Percentiles rank a stretch among this genome's conserved stretches.
Conservation (phyloP, 2,888 invertebrate species). For the Machimus atricapillus region DNA sequence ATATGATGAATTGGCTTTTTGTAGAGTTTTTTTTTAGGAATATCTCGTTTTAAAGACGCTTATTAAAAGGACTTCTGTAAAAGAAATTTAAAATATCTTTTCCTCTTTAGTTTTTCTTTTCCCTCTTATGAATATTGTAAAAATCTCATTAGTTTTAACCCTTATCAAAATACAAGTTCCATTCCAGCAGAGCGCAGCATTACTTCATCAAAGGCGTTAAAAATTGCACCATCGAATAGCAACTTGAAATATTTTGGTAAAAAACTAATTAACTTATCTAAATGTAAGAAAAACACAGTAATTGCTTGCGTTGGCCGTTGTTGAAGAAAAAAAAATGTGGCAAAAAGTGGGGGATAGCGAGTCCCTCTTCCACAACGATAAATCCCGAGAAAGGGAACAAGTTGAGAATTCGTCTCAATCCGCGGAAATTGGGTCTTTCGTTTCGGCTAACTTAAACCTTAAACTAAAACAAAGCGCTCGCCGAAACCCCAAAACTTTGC, state of each 20-base stretch:
- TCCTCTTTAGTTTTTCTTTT: background rate
- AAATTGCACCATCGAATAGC: background rate
- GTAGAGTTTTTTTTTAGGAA: no score
- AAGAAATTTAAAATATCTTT: background rate
- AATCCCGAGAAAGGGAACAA: background rate
- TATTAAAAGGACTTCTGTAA: no score
- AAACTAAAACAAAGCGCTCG: constrained; percentile 25
- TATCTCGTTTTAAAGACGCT: background rate
- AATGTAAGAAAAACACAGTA: background rate
- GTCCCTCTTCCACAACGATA: background rate
- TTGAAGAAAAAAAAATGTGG: background rate
- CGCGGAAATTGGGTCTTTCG: constrained; percentile 18
- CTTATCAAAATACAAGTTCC: background rate
- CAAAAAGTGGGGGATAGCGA: background rate
- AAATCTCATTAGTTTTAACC: background rate
- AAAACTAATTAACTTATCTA: background rate
- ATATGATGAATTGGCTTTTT: no score
- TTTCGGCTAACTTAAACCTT: constrained; percentile 9
- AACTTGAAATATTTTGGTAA: background rate
- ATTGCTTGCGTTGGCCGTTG: background rate
- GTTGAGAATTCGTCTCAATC: constrained; percentile 12
- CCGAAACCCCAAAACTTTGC: background rate
- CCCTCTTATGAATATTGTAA: background rate
- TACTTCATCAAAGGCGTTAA: background rate
- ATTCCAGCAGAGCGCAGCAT: background rate